A percentile compares a stretch with the other conserved stretches of the same genome.
Conservation (phyloP, 2,888 invertebrate species). For the Trissonchulus sp. region DNA sequence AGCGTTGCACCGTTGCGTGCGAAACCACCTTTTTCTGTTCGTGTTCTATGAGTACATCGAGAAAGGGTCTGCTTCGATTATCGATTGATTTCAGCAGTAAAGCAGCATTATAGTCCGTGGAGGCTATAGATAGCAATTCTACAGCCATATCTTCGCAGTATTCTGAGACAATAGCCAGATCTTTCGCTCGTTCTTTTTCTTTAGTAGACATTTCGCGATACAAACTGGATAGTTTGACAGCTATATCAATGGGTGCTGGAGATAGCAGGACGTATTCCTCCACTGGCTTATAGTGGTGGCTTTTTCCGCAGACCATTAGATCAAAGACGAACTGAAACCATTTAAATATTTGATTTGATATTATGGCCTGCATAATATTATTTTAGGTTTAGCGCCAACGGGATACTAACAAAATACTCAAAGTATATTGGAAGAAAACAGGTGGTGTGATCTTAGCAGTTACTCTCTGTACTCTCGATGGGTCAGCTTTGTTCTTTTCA, state of each 20-base stretch:
- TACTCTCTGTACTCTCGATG: too few relatives aligned
- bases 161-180: conserved; percentile 86
- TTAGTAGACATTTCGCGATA: conserved; percentile 62
- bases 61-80: conserved; percentile 76
- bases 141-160: conserved; percentile 97
- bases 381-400: too few relatives aligned
- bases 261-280: conserved; percentile 97
- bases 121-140: conserved; percentile 79
- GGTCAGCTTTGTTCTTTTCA: too few relatives aligned
- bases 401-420: too few relatives aligned
- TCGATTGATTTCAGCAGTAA: conserved; percentile 90
- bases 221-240: conserved; percentile 83
- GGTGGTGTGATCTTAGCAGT: too few relatives aligned
- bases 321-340: conserved; percentile 78
- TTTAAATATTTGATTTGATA: not conserved
- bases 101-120: conserved; percentile 69
- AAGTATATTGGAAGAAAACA: too few relatives aligned
- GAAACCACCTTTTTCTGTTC: conserved; percentile 78
- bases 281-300: conserved; percentile 85
- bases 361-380: not conserved
- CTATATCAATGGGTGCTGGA: conserved; percentile 97
- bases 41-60: conserved; percentile 76
- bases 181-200: conserved; percentile 82
- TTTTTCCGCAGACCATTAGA: conserved; percentile 70
- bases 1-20: conserved; percentile 56